phyloP scores from a whole-genome alignment of 2,113 vertebrate genomes.

The Acinonyx jubatus region DNA sequence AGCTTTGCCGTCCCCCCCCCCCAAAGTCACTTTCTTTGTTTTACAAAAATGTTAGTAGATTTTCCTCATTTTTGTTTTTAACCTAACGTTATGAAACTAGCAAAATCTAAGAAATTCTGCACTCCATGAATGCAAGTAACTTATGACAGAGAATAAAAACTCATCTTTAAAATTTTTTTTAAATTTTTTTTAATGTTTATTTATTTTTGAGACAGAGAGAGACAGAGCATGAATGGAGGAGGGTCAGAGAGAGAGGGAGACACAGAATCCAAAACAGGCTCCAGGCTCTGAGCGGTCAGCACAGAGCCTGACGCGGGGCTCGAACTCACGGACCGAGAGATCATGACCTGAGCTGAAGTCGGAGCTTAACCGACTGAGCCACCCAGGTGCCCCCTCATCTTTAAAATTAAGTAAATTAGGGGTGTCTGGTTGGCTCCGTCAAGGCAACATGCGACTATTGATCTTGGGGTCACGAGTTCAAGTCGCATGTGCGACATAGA shows the following conservation, averaged over 20 bases:
- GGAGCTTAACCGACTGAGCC: too few species aligned
- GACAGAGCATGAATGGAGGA: too few species aligned
- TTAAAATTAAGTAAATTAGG: background rate
- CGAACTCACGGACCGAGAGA: fast-evolving
- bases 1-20: background rate
- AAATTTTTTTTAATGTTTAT: too few species aligned
- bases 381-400: background rate
- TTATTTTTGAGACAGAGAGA: too few species aligned
- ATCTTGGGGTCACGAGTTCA: background rate
- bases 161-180: background rate
- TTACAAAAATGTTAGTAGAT: background rate
- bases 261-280: too few species aligned
- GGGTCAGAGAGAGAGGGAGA: too few species aligned
- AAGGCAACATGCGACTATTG: background rate
- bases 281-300: too few species aligned
- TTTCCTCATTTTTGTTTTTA: background rate
- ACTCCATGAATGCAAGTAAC: background rate
- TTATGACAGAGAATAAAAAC: background rate
- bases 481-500: background rate
- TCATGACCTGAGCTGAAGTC: too few species aligned
- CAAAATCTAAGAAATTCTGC: background rate
- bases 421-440: background rate
- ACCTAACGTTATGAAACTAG: background rate
- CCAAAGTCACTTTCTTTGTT: background rate
- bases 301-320: too few species aligned